Conservation (phyloP, 2,888 invertebrate species). For the Cryptus armator region DNA sequence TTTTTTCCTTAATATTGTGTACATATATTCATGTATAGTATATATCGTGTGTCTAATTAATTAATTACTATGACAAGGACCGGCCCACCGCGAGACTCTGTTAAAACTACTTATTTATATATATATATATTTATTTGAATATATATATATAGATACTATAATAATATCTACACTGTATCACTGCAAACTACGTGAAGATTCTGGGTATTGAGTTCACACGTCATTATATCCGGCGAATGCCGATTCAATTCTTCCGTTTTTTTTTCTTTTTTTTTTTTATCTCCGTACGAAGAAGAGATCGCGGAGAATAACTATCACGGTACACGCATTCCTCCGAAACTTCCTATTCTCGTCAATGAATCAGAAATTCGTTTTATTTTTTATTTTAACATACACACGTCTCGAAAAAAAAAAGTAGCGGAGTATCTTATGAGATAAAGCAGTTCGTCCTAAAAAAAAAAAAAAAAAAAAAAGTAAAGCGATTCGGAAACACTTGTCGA, state of each 20-base stretch:
- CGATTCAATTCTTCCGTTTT: constrained; percentile 47
- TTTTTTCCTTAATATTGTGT: constrained; percentile 43
- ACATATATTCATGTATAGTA: constrained; percentile 43
- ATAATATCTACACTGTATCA: constrained; percentile 68
- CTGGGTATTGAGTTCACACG: constrained; percentile 65
- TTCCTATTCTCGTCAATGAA: neutral
- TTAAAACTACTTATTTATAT: constrained; percentile 29
- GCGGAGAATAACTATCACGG: constrained; percentile 47
- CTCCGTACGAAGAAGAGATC: constrained; percentile 19
- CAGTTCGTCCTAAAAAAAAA: constrained; percentile 17
- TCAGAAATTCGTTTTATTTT: constrained; percentile 5
- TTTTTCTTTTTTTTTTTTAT: constrained; percentile 24
- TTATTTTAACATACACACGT: constrained; percentile 23
- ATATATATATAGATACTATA: constrained; percentile 37
- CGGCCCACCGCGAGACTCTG: constrained; percentile 73
- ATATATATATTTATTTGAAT: constrained; percentile 34
- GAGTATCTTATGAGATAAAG: constrained; percentile 54
- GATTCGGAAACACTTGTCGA: constrained; percentile 9
- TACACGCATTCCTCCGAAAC: constrained; percentile 35
- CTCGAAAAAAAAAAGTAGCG: constrained; percentile 23
- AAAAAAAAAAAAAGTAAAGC: constrained; percentile 6
- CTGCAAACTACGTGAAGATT: constrained; percentile 70
- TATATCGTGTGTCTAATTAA: constrained; percentile 61
- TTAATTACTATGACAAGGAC: constrained; percentile 76
- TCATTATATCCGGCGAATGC: constrained; percentile 62